Evolutionary conservation across 2,113 vertebrate species (phyloP), one percentile per base, ranked within the genome.

Genomic region (Scopus umbretta): DNA sequence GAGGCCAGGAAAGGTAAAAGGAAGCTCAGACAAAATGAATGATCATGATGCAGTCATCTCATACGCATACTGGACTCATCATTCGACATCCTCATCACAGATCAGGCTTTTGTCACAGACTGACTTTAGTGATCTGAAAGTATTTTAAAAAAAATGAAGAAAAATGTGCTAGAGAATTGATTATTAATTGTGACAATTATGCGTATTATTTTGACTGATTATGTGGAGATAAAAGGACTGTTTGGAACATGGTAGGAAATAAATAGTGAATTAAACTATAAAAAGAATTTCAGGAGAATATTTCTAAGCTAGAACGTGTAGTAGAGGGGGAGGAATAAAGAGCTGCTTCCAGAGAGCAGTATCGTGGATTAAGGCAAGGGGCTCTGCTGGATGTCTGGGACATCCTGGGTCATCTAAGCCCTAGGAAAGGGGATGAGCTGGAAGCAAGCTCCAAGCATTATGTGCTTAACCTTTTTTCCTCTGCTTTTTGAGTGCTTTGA

Each of bases 381-480:
- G 18, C 73, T 87, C 53, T 87, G 38, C 55, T 91, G 83, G 30
- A 22, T 87, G n/a, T 72, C 83, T 85, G 83, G 80, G 83, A 89
- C 80, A 95, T 94, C 53, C 20, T 88, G 76, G 86, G 86, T 94
- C 91, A 87, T 53, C 70, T 89, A 94, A 97, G 83, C 53, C 67
- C 26, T 96, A 82, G 92, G 86, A 76, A 92, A 76, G 52, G 65
- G 40, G 75, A 96, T 95, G 88, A 96, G 80, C 90, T 94, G 47
- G 63, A 80, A 90, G 49, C 67, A 94, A 76, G 89, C 87, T 93
- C 53, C 32, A 66, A 80, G 86, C 26, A 94, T 97, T 95, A 94
- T 92, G 86, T 87, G 29, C 81, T 96, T 97, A 97, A 95, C 83
- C 36, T 89, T 94, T 96, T 91, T 79, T 89, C 52, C 79, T 88